Evolutionary conservation across 2,888 invertebrate genomes (phyloP), one percentile per base, ranked within the genome.

Genomic region (Anagyrus pseudococci): DNA sequence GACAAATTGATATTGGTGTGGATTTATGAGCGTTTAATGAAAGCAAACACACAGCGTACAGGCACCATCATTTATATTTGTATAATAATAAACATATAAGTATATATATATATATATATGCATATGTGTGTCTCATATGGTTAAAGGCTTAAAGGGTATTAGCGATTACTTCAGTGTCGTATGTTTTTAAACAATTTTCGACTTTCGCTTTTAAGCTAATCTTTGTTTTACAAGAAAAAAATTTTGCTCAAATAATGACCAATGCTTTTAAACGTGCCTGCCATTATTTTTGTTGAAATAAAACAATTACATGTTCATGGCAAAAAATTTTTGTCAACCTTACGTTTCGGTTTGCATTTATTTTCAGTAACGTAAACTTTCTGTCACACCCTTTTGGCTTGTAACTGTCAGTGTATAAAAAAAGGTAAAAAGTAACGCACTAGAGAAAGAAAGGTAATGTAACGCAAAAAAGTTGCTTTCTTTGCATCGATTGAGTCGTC

Each of bases 31-130:
- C 44, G 54, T 60, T 55, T 26, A 58, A 58, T 15, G 40, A 56
- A 58, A 57, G 17, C 44, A 29, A 50, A 54, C 23, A 58, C 20
- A 41, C 41, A 54, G 52, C 47, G 48, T 54, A 61, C 33, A 50
- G 41, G 44, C 55, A 47, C 55, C 56, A 49, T 66, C 61, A 55
- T 67, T 64, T 67, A 58, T 61, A 67, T 61, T 67, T 64, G 58
- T 64, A 64, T 49, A 33, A 58, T 57, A 60, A 44, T 41, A 58
- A 54, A 63, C 17, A 63, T 44, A 57, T 33, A 62, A 26, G 49
- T 40, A 46, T 43, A 37, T 44, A 54, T 33, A 50, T 54, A 59
- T 33, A 64, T n/a, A 53, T 37, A 29, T 19, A 10, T 25, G 41
- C 26, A 55, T 29, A 19, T 58, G 29, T 37, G 61, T 62, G 58